phyloP scores from a whole-genome alignment of 2,113 vertebrate species.

The Menidia beryllina region DNA sequence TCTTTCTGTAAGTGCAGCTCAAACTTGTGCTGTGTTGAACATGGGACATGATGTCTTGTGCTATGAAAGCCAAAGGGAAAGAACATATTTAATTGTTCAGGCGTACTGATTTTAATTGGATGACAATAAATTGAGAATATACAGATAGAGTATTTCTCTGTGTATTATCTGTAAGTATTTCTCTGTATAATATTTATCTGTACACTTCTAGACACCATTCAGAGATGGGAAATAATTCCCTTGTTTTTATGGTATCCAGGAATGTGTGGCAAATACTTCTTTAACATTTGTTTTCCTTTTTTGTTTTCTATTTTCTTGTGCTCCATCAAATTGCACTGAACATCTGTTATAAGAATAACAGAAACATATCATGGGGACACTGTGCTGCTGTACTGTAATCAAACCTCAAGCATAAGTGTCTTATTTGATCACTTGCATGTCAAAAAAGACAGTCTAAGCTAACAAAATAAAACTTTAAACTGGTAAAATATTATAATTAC shows the following conservation, averaged over 20 bases:
- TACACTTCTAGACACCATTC: no score
- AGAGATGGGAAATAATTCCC: no score
- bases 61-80: neutral
- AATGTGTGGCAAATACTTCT: neutral
- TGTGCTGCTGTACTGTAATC: conserved; percentile 57
- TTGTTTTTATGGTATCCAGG: neutral
- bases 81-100: neutral
- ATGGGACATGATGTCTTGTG: no score
- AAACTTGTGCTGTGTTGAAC: neutral
- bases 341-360: conserved; percentile 59
- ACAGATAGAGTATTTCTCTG: no score
- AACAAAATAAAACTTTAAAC: conserved; percentile 46
- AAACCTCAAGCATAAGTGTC: conserved; percentile 53
- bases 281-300: conserved; percentile 17
- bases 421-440: conserved; percentile 56
- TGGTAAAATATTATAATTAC: conserved; percentile 40
- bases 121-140: no score
- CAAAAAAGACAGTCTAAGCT: conserved; percentile 31
- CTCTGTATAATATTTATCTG: no score
- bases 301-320: conserved; percentile 10
- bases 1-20: neutral
- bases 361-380: conserved; percentile 43
- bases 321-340: conserved; percentile 35
- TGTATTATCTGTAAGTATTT: no score
- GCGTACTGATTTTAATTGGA: no score